A percentile compares a stretch with the other conserved stretches of the same genome.
These are phyloP conservation scores for Megathymus violae DNA, from an alignment of 1,140 invertebrate genomes.

Conservation along the genomic window DNA sequence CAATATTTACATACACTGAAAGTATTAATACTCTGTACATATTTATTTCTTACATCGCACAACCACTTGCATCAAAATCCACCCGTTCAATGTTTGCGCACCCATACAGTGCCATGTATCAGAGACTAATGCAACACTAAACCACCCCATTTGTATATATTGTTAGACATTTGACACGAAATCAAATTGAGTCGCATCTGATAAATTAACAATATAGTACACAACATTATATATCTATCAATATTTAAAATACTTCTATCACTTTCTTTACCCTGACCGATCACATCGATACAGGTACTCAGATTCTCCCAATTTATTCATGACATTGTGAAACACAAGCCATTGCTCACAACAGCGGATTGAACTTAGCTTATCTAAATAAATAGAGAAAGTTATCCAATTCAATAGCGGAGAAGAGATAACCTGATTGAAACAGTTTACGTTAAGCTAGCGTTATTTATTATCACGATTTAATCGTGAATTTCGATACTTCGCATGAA, in stretches of 20 bases:
- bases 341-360: conserved; percentile 17
- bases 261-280: conserved; percentile 13
- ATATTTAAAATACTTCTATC: conserved; percentile 3
- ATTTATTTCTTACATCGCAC: too few species aligned
- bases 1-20: too few species aligned
- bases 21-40: too few species aligned
- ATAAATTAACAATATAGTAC: too few species aligned
- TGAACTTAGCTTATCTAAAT: conserved; percentile 28
- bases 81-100: too few species aligned
- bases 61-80: too few species aligned
- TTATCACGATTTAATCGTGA: neutral
- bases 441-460: neutral
- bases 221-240: too few species aligned
- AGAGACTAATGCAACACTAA: too few species aligned
- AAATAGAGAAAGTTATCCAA: conserved; percentile 26
- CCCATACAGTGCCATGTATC: too few species aligned
- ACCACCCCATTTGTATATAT: too few species aligned
- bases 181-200: too few species aligned
- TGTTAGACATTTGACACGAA: too few species aligned
- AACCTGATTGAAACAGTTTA: conserved; percentile 7
- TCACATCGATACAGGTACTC: conserved; percentile 7
- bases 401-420: conserved; percentile 8
- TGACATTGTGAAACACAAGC: conserved; percentile 14
- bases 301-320: conserved; percentile 21
- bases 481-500: neutral